Evolutionary conservation across 2,888 invertebrate genomes (phyloP).

Genomic region (Schrankia costaestrigalis): DNA sequence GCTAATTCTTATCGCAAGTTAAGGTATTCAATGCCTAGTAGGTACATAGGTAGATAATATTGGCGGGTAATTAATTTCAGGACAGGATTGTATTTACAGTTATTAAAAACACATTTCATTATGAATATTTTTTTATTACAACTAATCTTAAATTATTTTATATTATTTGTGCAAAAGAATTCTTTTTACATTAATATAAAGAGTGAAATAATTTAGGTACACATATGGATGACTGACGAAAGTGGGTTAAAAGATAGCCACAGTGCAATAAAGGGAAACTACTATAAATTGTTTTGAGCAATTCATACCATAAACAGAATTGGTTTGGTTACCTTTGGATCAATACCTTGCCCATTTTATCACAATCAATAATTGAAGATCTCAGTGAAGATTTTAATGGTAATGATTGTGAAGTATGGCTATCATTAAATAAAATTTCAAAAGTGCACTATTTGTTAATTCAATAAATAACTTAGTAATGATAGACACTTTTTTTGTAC

Average conservation of each 20-base stretch:
- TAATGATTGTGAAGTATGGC: conserved; percentile 22
- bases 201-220: conserved; percentile 34
- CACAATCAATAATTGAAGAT: too few relatives aligned
- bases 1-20: too few relatives aligned
- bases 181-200: conserved; percentile 65
- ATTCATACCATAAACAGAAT: too few relatives aligned
- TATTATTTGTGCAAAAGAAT: conserved; percentile 64
- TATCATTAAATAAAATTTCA: conserved; percentile 29
- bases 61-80: too few relatives aligned
- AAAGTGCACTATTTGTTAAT: conserved; percentile 29
- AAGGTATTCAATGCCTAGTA: too few relatives aligned
- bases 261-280: background rate
- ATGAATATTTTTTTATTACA: conserved; percentile 48
- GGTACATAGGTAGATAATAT: too few relatives aligned
- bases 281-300: too few relatives aligned
- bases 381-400: too few relatives aligned
- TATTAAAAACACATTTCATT: too few relatives aligned
- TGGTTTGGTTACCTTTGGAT: too few relatives aligned
- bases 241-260: conserved; percentile 8
- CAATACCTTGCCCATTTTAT: too few relatives aligned
- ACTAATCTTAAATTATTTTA: conserved; percentile 61
- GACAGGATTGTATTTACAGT: too few relatives aligned
- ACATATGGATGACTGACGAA: conserved; percentile 47
- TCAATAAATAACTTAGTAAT: conserved; percentile 74
- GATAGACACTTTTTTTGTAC: conserved; percentile 72